These are phyloP conservation scores for Amblyjoppa proteus DNA, from an alignment of 2,888 invertebrate species.

Conservation along the genomic window DNA sequence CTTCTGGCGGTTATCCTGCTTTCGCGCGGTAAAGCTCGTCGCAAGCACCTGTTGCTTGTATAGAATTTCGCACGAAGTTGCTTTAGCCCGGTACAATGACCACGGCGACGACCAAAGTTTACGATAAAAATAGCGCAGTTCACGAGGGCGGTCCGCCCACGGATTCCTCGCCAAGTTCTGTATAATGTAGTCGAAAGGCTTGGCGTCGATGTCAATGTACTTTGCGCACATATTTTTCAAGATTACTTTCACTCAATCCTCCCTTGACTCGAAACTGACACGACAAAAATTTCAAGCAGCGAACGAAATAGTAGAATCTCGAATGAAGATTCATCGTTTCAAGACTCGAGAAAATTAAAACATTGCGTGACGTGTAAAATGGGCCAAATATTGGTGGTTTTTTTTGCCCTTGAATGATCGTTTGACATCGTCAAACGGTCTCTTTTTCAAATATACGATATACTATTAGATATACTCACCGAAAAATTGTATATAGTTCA, in stretches of 20 bases:
- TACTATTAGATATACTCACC: no score
- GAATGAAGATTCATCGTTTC: background rate
- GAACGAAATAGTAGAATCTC: background rate
- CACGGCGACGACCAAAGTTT: conserved; percentile 27
- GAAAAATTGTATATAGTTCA: no score
- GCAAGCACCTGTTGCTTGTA: conserved; percentile 55
- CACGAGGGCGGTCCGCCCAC: conserved; percentile 35
- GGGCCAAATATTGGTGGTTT: no score
- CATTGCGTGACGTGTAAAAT: no score
- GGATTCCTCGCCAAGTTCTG: background rate
- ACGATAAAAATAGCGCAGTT: conserved; percentile 39
- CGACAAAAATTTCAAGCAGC: background rate
- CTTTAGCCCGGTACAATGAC: conserved; percentile 1
- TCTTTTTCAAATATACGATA: no score
- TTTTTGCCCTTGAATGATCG: no score
- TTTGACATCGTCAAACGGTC: no score
- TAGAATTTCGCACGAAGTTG: conserved; percentile 13
- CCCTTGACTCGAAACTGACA: background rate
- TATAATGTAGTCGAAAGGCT: conserved; percentile 6
- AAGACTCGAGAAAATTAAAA: no score
- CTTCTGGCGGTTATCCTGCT: conserved; percentile 45
- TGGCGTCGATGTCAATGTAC: conserved; percentile 15
- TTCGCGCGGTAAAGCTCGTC: conserved; percentile 20
- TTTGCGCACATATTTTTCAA: background rate
- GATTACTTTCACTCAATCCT: background rate